phyloP scores from a whole-genome alignment of 2,797 vertebrate genomes.

The Okamejei kenojei region DNA sequence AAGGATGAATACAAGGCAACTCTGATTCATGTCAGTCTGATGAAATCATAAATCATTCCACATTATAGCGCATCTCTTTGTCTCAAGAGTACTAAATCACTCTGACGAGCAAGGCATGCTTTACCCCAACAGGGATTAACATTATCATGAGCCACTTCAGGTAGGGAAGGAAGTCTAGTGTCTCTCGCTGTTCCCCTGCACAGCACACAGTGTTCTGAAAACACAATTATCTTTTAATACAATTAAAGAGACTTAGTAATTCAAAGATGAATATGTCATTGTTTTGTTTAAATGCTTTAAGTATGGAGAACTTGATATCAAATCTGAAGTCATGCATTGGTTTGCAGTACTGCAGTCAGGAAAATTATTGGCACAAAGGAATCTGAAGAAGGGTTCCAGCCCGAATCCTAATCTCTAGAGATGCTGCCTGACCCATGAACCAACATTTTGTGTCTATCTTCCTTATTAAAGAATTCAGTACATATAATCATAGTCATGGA shows the following conservation, averaged over 20 bases:
- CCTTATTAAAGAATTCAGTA: no score
- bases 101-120: not conserved
- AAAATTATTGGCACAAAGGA: not conserved
- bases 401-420: no score
- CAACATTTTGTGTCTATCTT: no score
- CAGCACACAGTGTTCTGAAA: not conserved
- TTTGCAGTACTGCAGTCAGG: not conserved
- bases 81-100: constrained; percentile 17
- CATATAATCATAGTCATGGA: no score
- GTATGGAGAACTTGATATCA: not conserved
- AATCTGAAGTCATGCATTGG: not conserved
- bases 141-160: not conserved
- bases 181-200: not conserved
- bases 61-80: not conserved
- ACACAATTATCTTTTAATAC: not conserved
- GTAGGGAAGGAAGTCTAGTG: not conserved
- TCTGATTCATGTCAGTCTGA: constrained; percentile 30
- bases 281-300: not conserved
- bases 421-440: no score
- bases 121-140: constrained; percentile 14
- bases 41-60: constrained; percentile 21
- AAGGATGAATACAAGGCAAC: not conserved
- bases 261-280: constrained; percentile 15
- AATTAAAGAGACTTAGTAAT: not conserved
- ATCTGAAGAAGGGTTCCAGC: no score